Evolutionary conservation across 2,797 vertebrate species (phyloP).

Genomic region (Tarsius wallacei): DNA sequence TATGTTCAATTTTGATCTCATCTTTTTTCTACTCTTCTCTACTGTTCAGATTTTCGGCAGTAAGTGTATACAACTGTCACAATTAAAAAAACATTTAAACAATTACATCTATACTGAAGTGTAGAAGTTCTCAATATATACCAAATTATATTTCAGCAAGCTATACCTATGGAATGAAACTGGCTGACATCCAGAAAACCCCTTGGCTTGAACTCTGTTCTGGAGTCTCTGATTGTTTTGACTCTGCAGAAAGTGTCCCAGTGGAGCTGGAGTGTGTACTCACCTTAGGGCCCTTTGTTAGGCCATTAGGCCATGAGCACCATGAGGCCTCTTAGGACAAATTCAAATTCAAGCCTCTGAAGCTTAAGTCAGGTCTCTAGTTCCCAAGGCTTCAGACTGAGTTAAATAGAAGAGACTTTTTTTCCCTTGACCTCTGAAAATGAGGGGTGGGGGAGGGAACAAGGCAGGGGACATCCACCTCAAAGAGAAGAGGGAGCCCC

Average conservation of each 20-base stretch:
- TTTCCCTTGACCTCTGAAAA: neutral
- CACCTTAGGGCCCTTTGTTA: neutral
- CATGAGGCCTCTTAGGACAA: neutral
- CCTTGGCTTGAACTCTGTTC: neutral
- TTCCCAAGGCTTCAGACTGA: neutral
- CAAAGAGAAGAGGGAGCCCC: neutral
- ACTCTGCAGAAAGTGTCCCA: neutral
- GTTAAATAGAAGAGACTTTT: neutral
- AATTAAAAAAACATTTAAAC: neutral
- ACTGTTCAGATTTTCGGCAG: neutral
- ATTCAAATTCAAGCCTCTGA: neutral
- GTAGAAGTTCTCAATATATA: neutral
- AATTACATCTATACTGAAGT: neutral
- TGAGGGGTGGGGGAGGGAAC: rapidly evolving
- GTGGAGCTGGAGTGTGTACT: neutral
- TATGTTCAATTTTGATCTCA: neutral
- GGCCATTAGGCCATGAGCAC: no score
- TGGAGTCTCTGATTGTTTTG: neutral
- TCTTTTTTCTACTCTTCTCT: neutral
- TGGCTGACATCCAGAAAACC: neutral
- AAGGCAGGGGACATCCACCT: neutral
- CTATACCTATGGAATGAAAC: neutral
- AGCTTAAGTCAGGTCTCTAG: neutral
- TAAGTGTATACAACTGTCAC: neutral
- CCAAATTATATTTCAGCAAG: neutral